Percentiles rank a stretch among this genome's conserved stretches.
phyloP scores from a whole-genome alignment of 1,140 invertebrate species.

The Zaprionus africanus region DNA sequence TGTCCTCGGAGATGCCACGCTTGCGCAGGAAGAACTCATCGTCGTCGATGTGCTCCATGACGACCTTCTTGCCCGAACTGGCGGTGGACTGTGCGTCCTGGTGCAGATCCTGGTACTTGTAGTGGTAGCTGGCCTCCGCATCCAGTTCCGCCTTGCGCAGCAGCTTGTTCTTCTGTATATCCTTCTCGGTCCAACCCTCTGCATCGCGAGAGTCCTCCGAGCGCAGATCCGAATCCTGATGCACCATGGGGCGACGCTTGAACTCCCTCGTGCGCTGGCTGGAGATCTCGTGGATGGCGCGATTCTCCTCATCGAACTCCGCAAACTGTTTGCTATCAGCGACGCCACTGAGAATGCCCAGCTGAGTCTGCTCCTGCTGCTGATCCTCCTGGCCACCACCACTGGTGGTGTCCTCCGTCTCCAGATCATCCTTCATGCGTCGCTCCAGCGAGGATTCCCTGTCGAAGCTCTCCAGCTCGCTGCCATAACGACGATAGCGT shows the following conservation, averaged over 20 bases:
- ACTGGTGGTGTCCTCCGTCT: slow-evolving; percentile 64
- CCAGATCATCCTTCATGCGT: slow-evolving; percentile 80
- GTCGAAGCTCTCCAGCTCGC: slow-evolving; percentile 84
- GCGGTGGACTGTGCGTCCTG: slow-evolving; percentile 82
- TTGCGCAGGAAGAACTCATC: slow-evolving; percentile 93
- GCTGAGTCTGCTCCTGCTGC: slow-evolving; percentile 60
- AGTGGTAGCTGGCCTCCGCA: slow-evolving; percentile 71
- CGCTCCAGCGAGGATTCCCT: slow-evolving; percentile 84
- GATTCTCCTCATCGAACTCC: slow-evolving; percentile 83
- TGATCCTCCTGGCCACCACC: slow-evolving; percentile 43
- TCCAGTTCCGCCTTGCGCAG: slow-evolving; percentile 77
- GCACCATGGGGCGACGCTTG: slow-evolving; percentile 77
- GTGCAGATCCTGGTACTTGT: slow-evolving; percentile 69
- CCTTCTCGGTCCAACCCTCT: slow-evolving; percentile 75
- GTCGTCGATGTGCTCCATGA: slow-evolving; percentile 93
- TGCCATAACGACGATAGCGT: slow-evolving; percentile 72
- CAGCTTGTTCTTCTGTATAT: slow-evolving; percentile 77
- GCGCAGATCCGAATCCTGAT: slow-evolving; percentile 80
- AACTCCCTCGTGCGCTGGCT: slow-evolving; percentile 76
- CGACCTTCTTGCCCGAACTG: slow-evolving; percentile 85
- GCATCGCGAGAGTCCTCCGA: slow-evolving; percentile 83
- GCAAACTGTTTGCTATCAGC: slow-evolving; percentile 81
- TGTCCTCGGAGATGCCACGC: slow-evolving; percentile 91
- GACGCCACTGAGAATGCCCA: slow-evolving; percentile 69
- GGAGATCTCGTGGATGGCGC: slow-evolving; percentile 83